A percentile compares a stretch with the other conserved stretches of the same genome.
These are phyloP conservation scores for Eurosta solidaginis DNA, from an alignment of 1,140 invertebrate genomes.

Conservation along the genomic window DNA sequence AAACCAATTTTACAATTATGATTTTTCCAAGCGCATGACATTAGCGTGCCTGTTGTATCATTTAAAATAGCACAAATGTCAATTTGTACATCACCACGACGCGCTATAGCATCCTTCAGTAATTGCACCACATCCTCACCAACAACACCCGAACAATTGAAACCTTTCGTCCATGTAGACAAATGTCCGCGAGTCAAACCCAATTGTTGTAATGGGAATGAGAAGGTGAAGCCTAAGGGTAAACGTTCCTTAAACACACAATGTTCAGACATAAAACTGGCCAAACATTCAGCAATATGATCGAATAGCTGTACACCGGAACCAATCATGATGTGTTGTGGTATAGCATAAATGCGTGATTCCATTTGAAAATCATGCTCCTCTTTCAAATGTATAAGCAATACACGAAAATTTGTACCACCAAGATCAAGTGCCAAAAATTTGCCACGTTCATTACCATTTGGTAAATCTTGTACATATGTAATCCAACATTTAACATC, in stretches of 20 bases:
- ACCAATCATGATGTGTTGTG: constrained; percentile 93
- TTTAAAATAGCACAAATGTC: constrained; percentile 97
- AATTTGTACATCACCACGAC: constrained; percentile 89
- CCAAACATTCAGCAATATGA: constrained; percentile 96
- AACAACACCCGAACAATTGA: constrained; percentile 90
- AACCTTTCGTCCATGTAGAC: constrained; percentile 97
- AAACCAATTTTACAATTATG: constrained; percentile 89
- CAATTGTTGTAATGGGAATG: constrained; percentile 91
- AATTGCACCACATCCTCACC: constrained; percentile 89
- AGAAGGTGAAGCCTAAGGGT: constrained; percentile 98
- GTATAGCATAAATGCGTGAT: constrained; percentile 96
- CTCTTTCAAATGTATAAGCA: constrained; percentile 86
- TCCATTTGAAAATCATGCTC: constrained; percentile 90
- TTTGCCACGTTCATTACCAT: constrained; percentile 95
- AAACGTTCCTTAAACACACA: constrained; percentile 77
- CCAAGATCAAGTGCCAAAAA: constrained; percentile 97
- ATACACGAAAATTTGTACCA: constrained; percentile 97
- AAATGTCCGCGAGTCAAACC: constrained; percentile 90
- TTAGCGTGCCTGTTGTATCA: constrained; percentile 97
- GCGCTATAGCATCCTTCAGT: constrained; percentile 82
- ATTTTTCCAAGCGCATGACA: constrained; percentile 99
- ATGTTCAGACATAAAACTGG: constrained; percentile 90
- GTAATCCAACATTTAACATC: constrained; percentile 91
- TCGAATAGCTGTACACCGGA: constrained; percentile 91
- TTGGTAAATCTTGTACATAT: constrained; percentile 95